Evolutionary conservation across 2,113 vertebrate species (phyloP), one percentile per base, ranked within the genome.

Genomic region (Brachypodius melanocephalos): DNA sequence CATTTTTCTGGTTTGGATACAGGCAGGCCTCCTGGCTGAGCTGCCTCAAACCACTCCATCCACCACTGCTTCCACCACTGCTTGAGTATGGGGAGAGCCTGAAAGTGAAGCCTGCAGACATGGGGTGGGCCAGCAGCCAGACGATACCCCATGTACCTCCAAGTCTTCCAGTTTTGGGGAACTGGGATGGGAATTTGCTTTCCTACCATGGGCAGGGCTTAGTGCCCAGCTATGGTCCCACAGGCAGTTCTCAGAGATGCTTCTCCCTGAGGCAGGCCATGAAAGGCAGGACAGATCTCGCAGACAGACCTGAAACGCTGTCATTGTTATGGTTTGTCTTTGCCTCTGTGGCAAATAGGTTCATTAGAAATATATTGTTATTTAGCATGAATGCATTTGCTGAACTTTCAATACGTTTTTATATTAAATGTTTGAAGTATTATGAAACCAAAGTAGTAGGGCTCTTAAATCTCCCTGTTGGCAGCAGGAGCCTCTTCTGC

Each of bases 181-280:
- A 31, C 24, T 2, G 1, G 57, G 25, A 15, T 67, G 83, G 68
- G 24, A 71, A 61, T 90, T 83, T 66, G 21, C 14, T 59, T 89
- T 85, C 42, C 26, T 7, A 0, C 12, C 17, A 19, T 32, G 31
- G 9, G 17, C 54, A 6, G 15, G 46, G 42, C 22, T 89, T 3
- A 2, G 26, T 43, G 45, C 34, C 9, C 0, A 17, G 40, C 38
- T 1, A 0, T 43, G 48, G 48, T 59, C 58, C 42, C 86, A 36
- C 59, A 66, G 42, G 34, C 46, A 54, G 6, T 34, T 76, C 38
- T 54, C 1, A 2, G 58, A 76, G 38, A 20, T 1, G 2, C 18
- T 68, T 38, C 42, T 88, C 5, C 18, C 31, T 13, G 40, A 61
- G 74, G 17, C 75, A 71, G 42, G 7, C 42, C 2, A 0, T 14